These are phyloP conservation scores for Zaprionus lachaisei DNA, from an alignment of 1,140 invertebrate genomes.

Conservation along the genomic window DNA sequence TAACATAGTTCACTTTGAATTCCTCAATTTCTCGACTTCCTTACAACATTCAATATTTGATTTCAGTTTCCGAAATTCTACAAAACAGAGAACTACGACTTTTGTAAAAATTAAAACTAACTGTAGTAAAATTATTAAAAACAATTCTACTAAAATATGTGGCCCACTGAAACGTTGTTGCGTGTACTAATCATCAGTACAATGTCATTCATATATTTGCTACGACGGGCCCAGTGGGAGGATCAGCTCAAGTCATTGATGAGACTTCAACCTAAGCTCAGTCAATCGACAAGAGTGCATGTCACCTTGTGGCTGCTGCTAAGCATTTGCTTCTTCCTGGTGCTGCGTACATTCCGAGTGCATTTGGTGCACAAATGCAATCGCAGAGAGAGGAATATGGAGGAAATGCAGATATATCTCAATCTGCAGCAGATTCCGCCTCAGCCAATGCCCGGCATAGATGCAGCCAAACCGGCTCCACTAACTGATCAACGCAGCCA, in stretches of 20 bases:
- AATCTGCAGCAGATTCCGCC: background rate
- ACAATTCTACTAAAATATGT: background rate
- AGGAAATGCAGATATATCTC: background rate
- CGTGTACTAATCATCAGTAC: background rate
- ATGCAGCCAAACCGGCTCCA: no score
- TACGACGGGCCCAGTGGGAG: background rate
- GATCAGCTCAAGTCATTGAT: background rate
- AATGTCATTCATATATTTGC: background rate
- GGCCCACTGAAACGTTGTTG: background rate
- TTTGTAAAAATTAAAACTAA: background rate
- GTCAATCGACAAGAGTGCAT: background rate
- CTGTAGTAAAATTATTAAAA: background rate
- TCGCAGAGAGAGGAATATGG: background rate
- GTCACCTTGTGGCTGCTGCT: background rate
- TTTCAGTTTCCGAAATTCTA: no score
- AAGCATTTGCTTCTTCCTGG: background rate
- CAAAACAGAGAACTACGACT: no score
- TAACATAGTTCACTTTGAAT: no score
- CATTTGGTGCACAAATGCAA: background rate
- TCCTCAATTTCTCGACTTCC: background rate
- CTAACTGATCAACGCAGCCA: no score
- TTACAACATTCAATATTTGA: no score
- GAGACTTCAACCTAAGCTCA: accelerated
- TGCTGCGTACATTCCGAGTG: background rate
- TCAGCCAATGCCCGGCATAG: no score